Evolutionary conservation across 2,888 invertebrate species (phyloP).

Genomic region (Melolontha melolontha): DNA sequence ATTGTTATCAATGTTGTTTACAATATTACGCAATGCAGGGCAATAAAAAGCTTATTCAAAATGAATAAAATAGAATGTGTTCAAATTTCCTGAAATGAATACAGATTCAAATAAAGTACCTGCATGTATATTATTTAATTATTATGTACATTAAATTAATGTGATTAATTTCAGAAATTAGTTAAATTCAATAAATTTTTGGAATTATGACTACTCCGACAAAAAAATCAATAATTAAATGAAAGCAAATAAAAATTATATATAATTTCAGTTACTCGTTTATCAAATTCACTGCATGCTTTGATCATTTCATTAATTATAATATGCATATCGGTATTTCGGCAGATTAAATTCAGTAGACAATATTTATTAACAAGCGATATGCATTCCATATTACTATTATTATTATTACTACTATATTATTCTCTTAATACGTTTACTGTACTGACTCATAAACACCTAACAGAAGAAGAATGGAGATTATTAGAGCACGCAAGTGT

Average conservation of each 20-base stretch:
- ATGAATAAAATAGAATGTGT: slow-evolving; percentile 1
- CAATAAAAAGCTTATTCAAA: neutral
- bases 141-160: neutral
- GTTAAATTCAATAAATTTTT: neutral
- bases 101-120: neutral
- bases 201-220: neutral
- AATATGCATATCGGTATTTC: no score
- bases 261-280: neutral
- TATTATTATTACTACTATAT: no score
- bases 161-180: neutral
- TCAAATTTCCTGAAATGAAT: neutral
- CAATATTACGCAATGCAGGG: neutral
- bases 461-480: no score
- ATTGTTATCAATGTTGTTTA: slow-evolving; percentile 10
- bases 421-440: no score
- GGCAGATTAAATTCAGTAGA: no score
- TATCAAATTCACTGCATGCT: neutral
- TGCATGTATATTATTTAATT: neutral
- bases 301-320: no score
- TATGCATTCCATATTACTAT: no score
- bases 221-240: no score
- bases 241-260: neutral
- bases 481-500: no score
- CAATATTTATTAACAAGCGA: no score
- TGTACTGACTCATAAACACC: no score